Percentiles rank a stretch among this genome's conserved stretches.
These are phyloP conservation scores for Caloenas nicobarica DNA, from an alignment of 2,113 vertebrate species.

Conservation along the genomic window DNA sequence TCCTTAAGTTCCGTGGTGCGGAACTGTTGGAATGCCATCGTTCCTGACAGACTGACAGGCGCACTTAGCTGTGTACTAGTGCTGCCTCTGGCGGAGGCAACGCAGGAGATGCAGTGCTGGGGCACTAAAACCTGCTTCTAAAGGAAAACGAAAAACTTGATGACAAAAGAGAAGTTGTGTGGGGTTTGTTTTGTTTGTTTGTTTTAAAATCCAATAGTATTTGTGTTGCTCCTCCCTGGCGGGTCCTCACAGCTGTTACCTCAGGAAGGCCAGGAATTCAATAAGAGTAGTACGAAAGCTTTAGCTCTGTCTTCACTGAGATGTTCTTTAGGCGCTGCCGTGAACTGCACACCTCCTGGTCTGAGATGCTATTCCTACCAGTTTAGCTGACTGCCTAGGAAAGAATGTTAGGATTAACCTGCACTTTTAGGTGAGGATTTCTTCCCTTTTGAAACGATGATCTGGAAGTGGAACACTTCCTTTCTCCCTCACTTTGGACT, in stretches of 20 bases:
- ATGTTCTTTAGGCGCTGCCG: fast-evolving
- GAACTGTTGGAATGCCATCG: neutral
- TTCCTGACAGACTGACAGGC: neutral
- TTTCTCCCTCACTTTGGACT: neutral
- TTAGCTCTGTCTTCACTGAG: neutral
- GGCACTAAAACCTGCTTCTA: neutral
- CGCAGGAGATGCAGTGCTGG: neutral
- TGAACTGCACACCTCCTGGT: neutral
- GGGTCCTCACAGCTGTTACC: neutral
- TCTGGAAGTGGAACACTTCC: neutral
- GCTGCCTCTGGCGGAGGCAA: neutral
- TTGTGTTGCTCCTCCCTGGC: neutral
- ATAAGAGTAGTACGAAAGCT: neutral
- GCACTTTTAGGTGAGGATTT: neutral
- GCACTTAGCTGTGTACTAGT: neutral
- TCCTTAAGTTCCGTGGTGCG: neutral
- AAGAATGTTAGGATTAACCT: neutral
- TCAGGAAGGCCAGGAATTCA: neutral
- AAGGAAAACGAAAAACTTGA: neutral
- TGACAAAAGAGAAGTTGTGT: neutral
- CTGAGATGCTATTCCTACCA: fast-evolving
- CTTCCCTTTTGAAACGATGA: neutral
- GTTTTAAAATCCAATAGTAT: neutral
- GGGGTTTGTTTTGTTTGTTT: no score
- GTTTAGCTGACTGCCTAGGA: neutral